Evolutionary conservation across 2,797 vertebrate species (phyloP), one percentile per base, ranked within the genome.

Genomic region (Zalophus californianus): DNA sequence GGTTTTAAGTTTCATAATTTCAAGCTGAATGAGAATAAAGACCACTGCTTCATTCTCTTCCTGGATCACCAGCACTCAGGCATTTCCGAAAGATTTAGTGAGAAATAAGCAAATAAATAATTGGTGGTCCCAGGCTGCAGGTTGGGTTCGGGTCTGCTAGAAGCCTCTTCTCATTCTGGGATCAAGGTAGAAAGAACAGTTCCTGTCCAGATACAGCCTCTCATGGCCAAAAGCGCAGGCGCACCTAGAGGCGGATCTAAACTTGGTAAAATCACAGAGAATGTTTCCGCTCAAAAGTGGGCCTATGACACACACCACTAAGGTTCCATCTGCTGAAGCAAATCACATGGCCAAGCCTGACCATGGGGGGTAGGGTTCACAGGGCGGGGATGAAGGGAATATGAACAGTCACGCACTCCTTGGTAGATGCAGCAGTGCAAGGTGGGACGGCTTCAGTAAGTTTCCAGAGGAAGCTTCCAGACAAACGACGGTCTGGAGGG

Each of bases 331-430:
- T 82, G 29, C 41, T 4, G 3, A 94, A 91, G 41, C 58, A 62
- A 72, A 72, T 89, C 72, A 66, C 15, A 5, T 1, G 44, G 12
- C 12, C 18, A 16, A 12, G 23, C 4, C 72, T 38, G 38, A 60
- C 38, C n/a, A 56, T 1, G 1, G 56, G 11, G 15, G 20, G 1
- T 7, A 2, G 29, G 14, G 25, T 52, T 66, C 44, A 48, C 0
- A n/a, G 29, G 48, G 21, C 23, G 27, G 4, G 15, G 21, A 73
- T 0, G 2, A 21, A 92, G 68, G 56, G 50, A 9, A 52, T 1
- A 5, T 8, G 44, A 54, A 62, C 4, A 62, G 13, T 23, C 29
- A 9, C 0, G 3, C 10, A 73, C 4, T 20, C 32, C 44, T 20
- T 3, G 12, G n/a, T 2, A 44, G 35, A 32, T 48, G 7, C 0